Evolutionary conservation across 2,888 invertebrate species (phyloP).

Genomic region (Andrena minutula): DNA sequence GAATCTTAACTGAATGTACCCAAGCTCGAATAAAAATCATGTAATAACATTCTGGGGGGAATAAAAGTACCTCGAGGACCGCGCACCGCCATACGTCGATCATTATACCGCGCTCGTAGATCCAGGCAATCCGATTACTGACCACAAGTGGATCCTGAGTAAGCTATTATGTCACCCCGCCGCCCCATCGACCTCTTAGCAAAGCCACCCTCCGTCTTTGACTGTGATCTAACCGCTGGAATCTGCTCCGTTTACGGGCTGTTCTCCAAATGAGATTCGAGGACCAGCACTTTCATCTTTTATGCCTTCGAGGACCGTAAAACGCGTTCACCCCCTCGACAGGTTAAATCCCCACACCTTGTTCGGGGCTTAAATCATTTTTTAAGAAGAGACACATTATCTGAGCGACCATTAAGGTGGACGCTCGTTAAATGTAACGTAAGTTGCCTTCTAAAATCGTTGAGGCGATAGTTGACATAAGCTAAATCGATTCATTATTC

Average conservation of each 20-base stretch:
- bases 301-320: slow-evolving; percentile 3
- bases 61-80: slow-evolving; percentile 5
- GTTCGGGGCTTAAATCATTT: background rate
- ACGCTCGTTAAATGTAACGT: background rate
- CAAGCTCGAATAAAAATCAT: background rate
- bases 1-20: background rate
- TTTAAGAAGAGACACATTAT: background rate
- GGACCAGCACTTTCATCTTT: slow-evolving; percentile 38
- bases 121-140: slow-evolving; percentile 65
- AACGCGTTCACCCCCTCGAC: background rate
- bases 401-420: background rate
- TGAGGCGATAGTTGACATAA: no score
- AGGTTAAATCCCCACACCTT: slow-evolving; percentile 6
- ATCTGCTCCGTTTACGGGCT: slow-evolving; percentile 42
- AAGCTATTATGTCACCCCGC: slow-evolving; percentile 65
- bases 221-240: slow-evolving; percentile 43
- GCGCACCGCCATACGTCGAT: slow-evolving; percentile 29
- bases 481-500: no score
- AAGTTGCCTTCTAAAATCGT: background rate
- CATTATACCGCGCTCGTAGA: slow-evolving; percentile 30
- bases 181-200: slow-evolving; percentile 51
- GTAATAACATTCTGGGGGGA: slow-evolving; percentile 1
- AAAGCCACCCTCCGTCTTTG: slow-evolving; percentile 57
- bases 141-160: slow-evolving; percentile 67
- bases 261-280: slow-evolving; percentile 49